phyloP scores from a whole-genome alignment of 2,113 vertebrate genomes.

The Calidris pygmaea region DNA sequence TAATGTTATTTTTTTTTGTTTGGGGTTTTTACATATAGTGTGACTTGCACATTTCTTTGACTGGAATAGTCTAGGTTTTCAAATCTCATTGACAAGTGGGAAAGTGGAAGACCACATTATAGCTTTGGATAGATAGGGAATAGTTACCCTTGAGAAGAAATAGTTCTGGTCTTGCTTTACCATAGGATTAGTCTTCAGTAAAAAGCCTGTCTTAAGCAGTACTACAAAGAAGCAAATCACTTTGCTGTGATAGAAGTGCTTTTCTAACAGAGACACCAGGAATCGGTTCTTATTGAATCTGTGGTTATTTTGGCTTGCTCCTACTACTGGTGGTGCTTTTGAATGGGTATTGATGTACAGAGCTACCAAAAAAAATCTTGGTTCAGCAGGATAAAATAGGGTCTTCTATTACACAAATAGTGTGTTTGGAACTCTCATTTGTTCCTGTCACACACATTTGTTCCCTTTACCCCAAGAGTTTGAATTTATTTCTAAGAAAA shows the following conservation, averaged over 20 bases:
- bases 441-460: neutral
- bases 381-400: neutral
- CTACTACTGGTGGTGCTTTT: neutral
- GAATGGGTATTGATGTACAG: neutral
- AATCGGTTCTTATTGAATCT: neutral
- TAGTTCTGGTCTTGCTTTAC: neutral
- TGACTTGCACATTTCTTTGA: neutral
- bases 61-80: neutral
- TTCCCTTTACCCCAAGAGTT: neutral
- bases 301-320: neutral
- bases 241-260: neutral
- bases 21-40: neutral
- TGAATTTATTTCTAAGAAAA: neutral
- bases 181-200: neutral
- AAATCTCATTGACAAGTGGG: rapidly evolving
- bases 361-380: neutral
- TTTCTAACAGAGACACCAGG: neutral
- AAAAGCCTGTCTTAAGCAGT: neutral
- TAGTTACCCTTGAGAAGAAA: neutral
- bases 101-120: neutral
- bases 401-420: neutral
- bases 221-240: neutral
- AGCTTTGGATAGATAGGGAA: neutral
- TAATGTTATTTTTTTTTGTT: neutral
- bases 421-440: neutral